Evolutionary conservation across 1,140 invertebrate species (phyloP), one percentile per base, ranked within the genome.

Genomic region (Coelopa frigida): DNA sequence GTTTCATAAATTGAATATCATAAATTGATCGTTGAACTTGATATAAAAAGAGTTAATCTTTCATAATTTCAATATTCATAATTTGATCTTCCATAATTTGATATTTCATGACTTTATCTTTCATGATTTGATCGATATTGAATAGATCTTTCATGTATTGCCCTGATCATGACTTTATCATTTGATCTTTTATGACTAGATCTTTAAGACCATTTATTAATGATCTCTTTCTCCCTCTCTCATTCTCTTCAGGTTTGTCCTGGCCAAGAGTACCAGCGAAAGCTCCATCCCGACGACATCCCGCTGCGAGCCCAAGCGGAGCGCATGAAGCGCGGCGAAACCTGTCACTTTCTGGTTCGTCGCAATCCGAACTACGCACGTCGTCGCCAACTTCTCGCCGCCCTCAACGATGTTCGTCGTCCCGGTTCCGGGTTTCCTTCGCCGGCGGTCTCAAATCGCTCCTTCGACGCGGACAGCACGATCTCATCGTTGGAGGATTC

Each of bases 271-370:
- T 88, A 87, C 70, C 87, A 92, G 68, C 77, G 89, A 21, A 90
- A 89, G 70, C 68, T 93, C 26, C 86, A 90, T 63, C 84, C 85
- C 1, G 87, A 90, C 52, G 89, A 93, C 65, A 75, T 83, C 47
- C 87, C 88, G 1, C 74, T 93, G n/a, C 77, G 80, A 51, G 86
- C 90, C 18, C 89, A 91, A 59, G 80, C 82, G 46, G 76, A 82
- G 27, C 91, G 89, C 79, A 75, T 75, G 36, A 66, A 74, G 6
- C 61, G 73, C 8, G 72, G 72, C 26, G 70, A 73, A 31, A 78
- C 80, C 55, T 83, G 83, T 40, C 84, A 89, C 64, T 85, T 89
- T 66, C 72, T 87, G 10, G 80, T 89, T 32, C 77, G 84, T 36
- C 75, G 85, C 37, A 87, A 87, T 70, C 82, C 82, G 1, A 81